Conservation (phyloP, 2,888 invertebrate genomes). For the Mechanitis messenoides region DNA sequence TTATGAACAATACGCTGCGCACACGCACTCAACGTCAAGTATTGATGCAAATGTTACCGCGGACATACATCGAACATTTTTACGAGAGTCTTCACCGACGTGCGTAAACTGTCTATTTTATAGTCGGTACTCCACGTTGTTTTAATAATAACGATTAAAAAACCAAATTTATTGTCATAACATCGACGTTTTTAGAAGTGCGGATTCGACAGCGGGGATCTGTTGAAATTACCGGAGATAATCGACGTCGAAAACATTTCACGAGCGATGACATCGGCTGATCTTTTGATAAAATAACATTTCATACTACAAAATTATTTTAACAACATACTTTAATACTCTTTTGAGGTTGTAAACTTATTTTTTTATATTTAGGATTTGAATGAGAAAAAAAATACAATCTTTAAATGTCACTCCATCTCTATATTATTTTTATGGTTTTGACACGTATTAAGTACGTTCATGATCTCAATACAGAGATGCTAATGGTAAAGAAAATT, state of each 20-base stretch:
- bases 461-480: constrained; percentile 14
- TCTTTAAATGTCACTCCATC: constrained; percentile 12
- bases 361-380: constrained; percentile 21
- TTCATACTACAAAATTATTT: constrained; percentile 27
- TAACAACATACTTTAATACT: constrained; percentile 26
- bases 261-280: constrained; percentile 43
- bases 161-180: constrained; percentile 63
- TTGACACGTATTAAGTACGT: not conserved
- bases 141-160: constrained; percentile 71
- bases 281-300: constrained; percentile 30
- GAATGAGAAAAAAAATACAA: constrained; percentile 12
- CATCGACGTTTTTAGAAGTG: constrained; percentile 57
- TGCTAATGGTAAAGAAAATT: constrained; percentile 11
- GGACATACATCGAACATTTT: constrained; percentile 49
- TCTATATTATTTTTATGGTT: constrained; percentile 17
- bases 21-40: constrained; percentile 52
- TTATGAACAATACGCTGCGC: constrained; percentile 26
- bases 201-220: constrained; percentile 42
- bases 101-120: constrained; percentile 64
- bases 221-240: constrained; percentile 39
- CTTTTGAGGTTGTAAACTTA: constrained; percentile 20
- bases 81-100: constrained; percentile 52
- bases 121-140: constrained; percentile 62
- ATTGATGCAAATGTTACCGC: constrained; percentile 58
- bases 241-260: constrained; percentile 47